Evolutionary conservation across 2,888 invertebrate species (phyloP), one percentile per base, ranked within the genome.

Genomic region (Amphipoea oculea): DNA sequence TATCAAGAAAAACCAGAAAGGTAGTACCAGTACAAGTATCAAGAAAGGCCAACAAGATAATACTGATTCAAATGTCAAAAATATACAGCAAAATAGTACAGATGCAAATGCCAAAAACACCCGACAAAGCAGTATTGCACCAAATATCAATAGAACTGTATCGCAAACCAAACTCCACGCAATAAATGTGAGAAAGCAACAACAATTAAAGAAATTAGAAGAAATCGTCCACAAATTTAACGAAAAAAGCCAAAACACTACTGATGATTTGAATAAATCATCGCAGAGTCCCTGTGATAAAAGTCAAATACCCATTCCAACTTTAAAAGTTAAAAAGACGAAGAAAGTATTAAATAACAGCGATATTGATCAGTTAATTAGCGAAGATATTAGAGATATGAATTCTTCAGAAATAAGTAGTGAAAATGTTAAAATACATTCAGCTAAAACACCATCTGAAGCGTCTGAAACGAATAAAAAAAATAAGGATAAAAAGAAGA

Each of bases 201-300:
- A 95, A 76, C 95, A 96, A 83, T 81, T 97, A 63, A 95, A 95
- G 85, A 96, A 95, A 86, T 90, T 96, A n/a, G 95, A 96, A 90
- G 93, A 95, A 81, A 93, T 95, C 54, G 94, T 95, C 54, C 93
- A 88, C 76, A 96, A 96, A 90, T 96, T 95, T 86, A 95, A 90
- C 77, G 93, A 95, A 87, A 92, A 91, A 88, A 91, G 90, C 76
- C 86, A 92, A 85, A 92, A 93, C 84, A 85, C 79, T 62, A 84
- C 83, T 65, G 89, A 90, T 51, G 89, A 91, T 51, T 82, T 76
- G 80, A 92, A 86, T 79, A 86, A 86, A 60, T 23, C 63, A 11
- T 72, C 74, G 75, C 88, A 75, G 60, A 86, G 62, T 70, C 81
- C 87, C 69, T 83, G 86, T 7, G 92, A 93, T 40, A 95, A 92